phyloP scores from a whole-genome alignment of 2,113 vertebrate species.

The Dromaius novaehollandiae region DNA sequence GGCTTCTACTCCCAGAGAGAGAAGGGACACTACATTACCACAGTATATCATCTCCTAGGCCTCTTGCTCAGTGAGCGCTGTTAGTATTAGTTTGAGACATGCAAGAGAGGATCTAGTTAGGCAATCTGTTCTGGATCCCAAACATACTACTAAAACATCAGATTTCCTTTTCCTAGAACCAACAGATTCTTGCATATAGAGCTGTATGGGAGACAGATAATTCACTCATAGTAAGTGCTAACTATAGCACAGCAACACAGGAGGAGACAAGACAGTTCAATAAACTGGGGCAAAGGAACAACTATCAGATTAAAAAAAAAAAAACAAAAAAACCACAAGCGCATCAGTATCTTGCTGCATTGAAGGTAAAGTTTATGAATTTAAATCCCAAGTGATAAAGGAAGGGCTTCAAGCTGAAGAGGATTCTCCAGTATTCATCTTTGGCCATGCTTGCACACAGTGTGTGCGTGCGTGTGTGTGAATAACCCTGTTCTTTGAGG shows the following conservation, averaged over 20 bases:
- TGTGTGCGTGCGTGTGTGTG: too few species aligned
- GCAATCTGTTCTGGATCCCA: neutral
- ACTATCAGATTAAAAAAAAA: neutral
- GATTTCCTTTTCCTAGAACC: neutral
- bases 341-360: neutral
- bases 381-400: neutral
- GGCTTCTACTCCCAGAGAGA: neutral
- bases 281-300: neutral
- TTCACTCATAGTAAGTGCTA: neutral
- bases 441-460: neutral
- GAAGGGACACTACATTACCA: accelerated
- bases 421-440: neutral
- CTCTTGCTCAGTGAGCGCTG: neutral
- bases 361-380: neutral
- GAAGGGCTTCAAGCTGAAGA: neutral
- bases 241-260: accelerated
- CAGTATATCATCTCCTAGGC: neutral
- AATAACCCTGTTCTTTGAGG: neutral
- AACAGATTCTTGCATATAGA: too few species aligned
- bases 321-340: neutral
- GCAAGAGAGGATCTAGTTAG: neutral
- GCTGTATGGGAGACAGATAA: neutral
- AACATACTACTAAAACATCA: neutral
- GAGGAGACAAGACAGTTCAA: neutral
- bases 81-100: neutral